Evolutionary conservation across 2,797 vertebrate genomes (phyloP).

Genomic region (Hydrolagus colliei): DNA sequence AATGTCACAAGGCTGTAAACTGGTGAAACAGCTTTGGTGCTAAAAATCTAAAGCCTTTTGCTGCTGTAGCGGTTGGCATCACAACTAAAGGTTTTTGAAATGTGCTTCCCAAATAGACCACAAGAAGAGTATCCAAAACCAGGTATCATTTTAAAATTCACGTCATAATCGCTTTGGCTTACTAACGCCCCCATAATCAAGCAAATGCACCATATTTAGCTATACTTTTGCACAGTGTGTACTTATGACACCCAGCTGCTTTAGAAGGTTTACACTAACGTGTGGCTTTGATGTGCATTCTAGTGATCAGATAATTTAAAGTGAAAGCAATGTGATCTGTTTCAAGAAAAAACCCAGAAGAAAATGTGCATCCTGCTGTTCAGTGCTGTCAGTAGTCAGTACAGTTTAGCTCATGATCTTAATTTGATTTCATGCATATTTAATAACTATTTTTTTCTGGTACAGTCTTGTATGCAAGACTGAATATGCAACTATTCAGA

Average conservation of each 20-base stretch:
- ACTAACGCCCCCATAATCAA: neutral
- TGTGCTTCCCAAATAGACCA: neutral
- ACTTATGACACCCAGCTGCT: conserved; percentile 83
- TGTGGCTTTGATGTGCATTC: conserved; percentile 88
- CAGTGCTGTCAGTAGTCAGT: conserved; percentile 66
- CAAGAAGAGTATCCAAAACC: neutral
- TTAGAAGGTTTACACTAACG: conserved; percentile 76
- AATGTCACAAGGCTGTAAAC: neutral
- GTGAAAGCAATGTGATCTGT: conserved; percentile 71
- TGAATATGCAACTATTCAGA: conserved; percentile 56
- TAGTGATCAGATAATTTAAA: conserved; percentile 95
- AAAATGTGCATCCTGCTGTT: conserved; percentile 82
- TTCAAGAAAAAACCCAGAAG: conserved; percentile 69
- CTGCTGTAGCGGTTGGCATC: neutral
- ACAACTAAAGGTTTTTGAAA: neutral
- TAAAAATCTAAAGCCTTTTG: neutral
- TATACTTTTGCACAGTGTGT: neutral
- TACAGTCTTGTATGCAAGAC: conserved; percentile 35
- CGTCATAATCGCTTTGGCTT: neutral
- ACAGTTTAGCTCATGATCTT: conserved; percentile 72
- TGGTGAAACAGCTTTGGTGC: neutral
- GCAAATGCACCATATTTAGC: neutral
- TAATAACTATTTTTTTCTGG: conserved; percentile 68
- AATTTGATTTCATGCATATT: conserved; percentile 75
- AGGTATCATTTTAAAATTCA: neutral